Conservation (phyloP, 2,113 vertebrate genomes). For the Trachemys scripta region DNA sequence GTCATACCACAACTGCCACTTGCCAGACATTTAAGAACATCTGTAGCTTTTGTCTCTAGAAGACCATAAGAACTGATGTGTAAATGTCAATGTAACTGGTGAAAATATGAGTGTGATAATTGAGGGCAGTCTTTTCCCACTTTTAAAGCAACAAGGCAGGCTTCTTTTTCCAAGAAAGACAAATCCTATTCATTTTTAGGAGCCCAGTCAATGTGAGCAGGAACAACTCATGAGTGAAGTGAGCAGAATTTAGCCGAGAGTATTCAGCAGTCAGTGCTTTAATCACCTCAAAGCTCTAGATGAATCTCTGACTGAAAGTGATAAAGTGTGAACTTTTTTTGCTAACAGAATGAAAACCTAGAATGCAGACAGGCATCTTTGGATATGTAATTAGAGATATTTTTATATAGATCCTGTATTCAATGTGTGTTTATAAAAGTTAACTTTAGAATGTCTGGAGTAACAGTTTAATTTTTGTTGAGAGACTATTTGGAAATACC, state of each 20-base stretch:
- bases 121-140: constrained; percentile 37
- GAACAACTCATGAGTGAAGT: constrained; percentile 18
- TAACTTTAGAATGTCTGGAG: constrained; percentile 83
- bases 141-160: constrained; percentile 6
- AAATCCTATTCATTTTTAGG: constrained; percentile 24
- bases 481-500: constrained; percentile 74
- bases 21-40: constrained; percentile 6
- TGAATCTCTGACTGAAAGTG: constrained; percentile 60
- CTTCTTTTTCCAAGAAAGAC: background rate
- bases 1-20: background rate
- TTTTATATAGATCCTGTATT: constrained; percentile 82
- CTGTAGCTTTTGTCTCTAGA: constrained; percentile 23
- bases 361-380: constrained; percentile 75
- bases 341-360: constrained; percentile 81
- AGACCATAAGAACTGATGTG: background rate
- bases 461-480: constrained; percentile 76
- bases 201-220: background rate
- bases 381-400: constrained; percentile 79
- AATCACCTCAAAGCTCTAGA: constrained; percentile 60
- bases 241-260: constrained; percentile 25
- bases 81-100: background rate
- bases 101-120: constrained; percentile 21
- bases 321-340: constrained; percentile 62
- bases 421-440: constrained; percentile 79
- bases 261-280: constrained; percentile 13